These are phyloP conservation scores for Pemphredon lugubris DNA, from an alignment of 2,888 invertebrate species.

Conservation along the genomic window DNA sequence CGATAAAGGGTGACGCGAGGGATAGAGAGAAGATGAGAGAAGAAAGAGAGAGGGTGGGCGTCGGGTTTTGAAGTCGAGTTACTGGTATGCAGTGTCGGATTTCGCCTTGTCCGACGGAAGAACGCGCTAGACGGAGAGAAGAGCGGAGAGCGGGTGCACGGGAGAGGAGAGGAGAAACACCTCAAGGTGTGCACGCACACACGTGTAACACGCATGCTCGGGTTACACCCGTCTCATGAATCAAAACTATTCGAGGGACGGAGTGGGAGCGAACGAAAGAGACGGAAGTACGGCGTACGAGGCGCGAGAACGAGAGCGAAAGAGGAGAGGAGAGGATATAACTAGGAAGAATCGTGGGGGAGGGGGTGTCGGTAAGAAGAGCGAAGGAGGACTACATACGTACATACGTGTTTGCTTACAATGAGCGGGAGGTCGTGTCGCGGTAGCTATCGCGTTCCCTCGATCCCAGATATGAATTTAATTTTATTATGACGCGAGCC, in stretches of 20 bases:
- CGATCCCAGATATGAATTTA: constrained; percentile 74
- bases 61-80: constrained; percentile 63
- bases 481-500: constrained; percentile 75
- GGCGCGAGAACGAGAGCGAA: constrained; percentile 28
- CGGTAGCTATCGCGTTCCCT: constrained; percentile 74
- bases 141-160: constrained; percentile 29
- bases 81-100: constrained; percentile 76
- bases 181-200: constrained; percentile 51
- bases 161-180: constrained; percentile 48
- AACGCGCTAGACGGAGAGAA: constrained; percentile 48
- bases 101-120: constrained; percentile 70
- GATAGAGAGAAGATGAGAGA: constrained; percentile 15
- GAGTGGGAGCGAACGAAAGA: too few relatives aligned
- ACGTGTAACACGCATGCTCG: constrained; percentile 61
- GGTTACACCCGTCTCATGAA: constrained; percentile 68
- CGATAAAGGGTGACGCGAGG: too few relatives aligned
- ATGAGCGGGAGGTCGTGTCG: constrained; percentile 69
- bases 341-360: constrained; percentile 8
- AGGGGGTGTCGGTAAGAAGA: constrained; percentile 6
- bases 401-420: constrained; percentile 64
- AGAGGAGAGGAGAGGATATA: constrained; percentile 5
- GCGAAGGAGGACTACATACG: constrained; percentile 34
- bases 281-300: constrained; percentile 33
- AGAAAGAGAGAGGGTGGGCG: constrained; percentile 44
- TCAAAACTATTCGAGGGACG: constrained; percentile 72